Conservation (phyloP, 2,113 vertebrate species). For the Lichenostomus cassidix region DNA sequence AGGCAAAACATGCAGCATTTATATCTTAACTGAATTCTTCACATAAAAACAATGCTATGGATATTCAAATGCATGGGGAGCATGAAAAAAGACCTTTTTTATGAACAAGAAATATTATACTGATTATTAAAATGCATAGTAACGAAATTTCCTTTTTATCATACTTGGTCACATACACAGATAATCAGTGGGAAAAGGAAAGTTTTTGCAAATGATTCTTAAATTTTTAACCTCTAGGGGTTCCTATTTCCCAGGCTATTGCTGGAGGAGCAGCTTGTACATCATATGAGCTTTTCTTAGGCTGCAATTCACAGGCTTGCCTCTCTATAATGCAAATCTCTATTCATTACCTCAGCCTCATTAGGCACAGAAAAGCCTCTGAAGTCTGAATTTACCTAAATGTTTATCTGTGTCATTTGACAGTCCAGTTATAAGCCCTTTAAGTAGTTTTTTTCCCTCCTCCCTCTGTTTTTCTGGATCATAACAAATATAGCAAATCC, state of each 20-base stretch:
- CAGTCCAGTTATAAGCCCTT: background rate
- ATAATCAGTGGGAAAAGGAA: conserved; percentile 48
- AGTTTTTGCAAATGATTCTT: conserved; percentile 49
- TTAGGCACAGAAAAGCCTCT: conserved; percentile 14
- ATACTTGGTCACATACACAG: background rate
- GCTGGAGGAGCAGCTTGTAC: background rate
- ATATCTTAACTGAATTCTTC: conserved; percentile 49
- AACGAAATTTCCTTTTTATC: conserved; percentile 53
- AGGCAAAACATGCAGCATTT: conserved; percentile 24
- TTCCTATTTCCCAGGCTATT: conserved; percentile 73
- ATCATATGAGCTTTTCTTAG: conserved; percentile 35
- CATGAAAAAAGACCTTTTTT: background rate
- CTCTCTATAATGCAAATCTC: background rate
- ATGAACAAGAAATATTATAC: conserved; percentile 20
- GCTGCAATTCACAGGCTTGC: conserved; percentile 19
- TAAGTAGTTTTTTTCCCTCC: background rate
- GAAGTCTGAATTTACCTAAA: conserved; percentile 28
- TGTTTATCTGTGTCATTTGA: background rate
- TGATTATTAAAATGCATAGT: conserved; percentile 16
- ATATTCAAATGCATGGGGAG: conserved; percentile 37
- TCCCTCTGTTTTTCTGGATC: background rate
- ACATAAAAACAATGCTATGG: conserved; percentile 43
- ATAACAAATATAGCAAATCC: background rate
- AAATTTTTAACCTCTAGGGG: conserved; percentile 71
- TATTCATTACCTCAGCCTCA: conserved; percentile 15